Evolutionary conservation across 2,888 invertebrate genomes (phyloP), one percentile per base, ranked within the genome.

Genomic region (Acleris sparsana): DNA sequence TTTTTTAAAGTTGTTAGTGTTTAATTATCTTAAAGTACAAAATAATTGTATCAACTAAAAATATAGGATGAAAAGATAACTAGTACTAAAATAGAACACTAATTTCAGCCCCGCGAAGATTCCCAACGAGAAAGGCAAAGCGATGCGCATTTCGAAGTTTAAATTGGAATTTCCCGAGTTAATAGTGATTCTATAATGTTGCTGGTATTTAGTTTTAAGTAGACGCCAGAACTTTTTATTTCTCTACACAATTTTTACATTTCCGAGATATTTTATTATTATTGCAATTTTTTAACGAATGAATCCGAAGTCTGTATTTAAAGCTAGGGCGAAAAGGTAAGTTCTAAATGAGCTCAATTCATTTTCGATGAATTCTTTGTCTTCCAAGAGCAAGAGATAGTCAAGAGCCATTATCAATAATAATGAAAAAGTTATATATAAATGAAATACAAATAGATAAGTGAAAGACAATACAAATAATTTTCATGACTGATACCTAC

Each of bases 131-230:
- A 44, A 51, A 60, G 44, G 60, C 43, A 13, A 48, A 53, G 58
- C 64, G 53, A 39, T 65, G 65, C 60, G 60, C 60, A 61, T 65
- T 65, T 60, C 51, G 51, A 60, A 65, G 55, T 65, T 61, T 65
- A 65, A 65, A 67, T 53, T 67, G 57, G 62, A 67, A 62, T 62
- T 67, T 62, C n/a, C 46, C 62, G 52, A 62, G 52, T 62, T 66
- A 48, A 62, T 62, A 53, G 62, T 57, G 52, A 67, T 58, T 62
- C 25, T 62, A 57, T 62, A 57, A 62, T 57, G 52, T 60, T 63
- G 49, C 61, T 53, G 11, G 33, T 62, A 62, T 62, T 56, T 62
- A 57, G 52, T 67, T 62, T 67, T 20, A 62, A 67, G 48, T 52
- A 57, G 52, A 62, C 49, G 49, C 56, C 57, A 46, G 25, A 61